A percentile compares a stretch with the other conserved stretches of the same genome.
Evolutionary conservation across 2,797 vertebrate genomes (phyloP).

Genomic region (Denticeps clupeoides): DNA sequence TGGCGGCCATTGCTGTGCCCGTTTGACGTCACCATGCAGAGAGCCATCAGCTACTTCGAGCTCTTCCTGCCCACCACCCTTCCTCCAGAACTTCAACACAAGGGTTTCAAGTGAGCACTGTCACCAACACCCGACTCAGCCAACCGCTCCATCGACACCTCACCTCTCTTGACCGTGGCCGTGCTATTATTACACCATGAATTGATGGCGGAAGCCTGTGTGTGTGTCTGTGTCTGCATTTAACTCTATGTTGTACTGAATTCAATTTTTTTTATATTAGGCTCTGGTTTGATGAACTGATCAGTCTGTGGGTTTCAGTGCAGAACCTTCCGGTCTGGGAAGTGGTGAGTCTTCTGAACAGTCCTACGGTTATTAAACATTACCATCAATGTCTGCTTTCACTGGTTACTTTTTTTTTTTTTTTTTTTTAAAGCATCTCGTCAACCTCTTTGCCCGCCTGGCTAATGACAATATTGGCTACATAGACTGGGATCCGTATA

Average conservation of each 20-base stretch:
- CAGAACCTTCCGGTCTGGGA: constrained; percentile 98
- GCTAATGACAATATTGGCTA: constrained; percentile 97
- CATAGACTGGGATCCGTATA: constrained; percentile 92
- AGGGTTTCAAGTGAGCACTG: constrained; percentile 80
- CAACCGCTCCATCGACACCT: not conserved
- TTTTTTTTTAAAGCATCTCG: constrained; percentile 68
- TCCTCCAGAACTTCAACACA: constrained; percentile 84
- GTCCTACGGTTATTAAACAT: too few species aligned
- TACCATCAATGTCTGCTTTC: too few species aligned
- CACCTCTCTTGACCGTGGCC: not conserved
- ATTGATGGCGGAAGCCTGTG: not conserved
- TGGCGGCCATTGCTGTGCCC: constrained; percentile 94
- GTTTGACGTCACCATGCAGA: constrained; percentile 96
- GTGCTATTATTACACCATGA: not conserved
- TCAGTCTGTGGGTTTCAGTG: constrained; percentile 86
- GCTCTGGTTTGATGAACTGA: constrained; percentile 91
- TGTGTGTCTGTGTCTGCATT: not conserved
- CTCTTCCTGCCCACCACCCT: constrained; percentile 91
- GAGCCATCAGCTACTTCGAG: constrained; percentile 90
- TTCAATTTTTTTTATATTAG: constrained; percentile 50
- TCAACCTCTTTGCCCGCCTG: constrained; percentile 90
- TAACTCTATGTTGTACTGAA: constrained; percentile 11
- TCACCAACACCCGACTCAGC: not conserved
- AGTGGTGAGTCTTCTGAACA: constrained; percentile 80
- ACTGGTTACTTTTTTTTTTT: not conserved